Evolutionary conservation across 1,140 invertebrate species (phyloP), one percentile per base, ranked within the genome.

Genomic region (Teleogryllus occipitalis): DNA sequence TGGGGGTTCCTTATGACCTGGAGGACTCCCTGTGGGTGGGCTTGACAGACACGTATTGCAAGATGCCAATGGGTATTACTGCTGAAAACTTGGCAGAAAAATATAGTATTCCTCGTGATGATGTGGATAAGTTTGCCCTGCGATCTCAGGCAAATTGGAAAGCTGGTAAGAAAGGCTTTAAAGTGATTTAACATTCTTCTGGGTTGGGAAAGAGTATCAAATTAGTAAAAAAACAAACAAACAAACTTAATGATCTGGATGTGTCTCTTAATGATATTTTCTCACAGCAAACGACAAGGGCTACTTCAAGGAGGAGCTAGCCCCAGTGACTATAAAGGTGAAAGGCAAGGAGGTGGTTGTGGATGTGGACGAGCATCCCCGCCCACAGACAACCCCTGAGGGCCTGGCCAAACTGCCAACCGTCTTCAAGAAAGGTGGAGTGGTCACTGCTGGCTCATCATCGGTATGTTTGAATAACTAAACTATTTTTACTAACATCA

Each of bases 61-160:
- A 96, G 83, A 89, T 96, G 22, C 95, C 97, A 0, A 99, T 99
- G 98, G 98, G 95, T 8, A 86, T 98, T 81, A 99, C 98, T 4
- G 98, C 98, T 12, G 98, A 99, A 88, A 99, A 99, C 86, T 88
- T 99, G 49, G 98, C 96, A 6, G 94, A 91, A 27, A 93, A 99
- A 84, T 98, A 95, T 85, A 92, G 93, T 49, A 89, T 99, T 48
- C 93, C 92, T 0, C 88, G 95, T 78, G 91, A 96, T 82, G 95
- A 98, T 82, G 94, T 94, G 80, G 97, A 99, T 84, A 88, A 93
- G 81, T 99, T 94, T 89, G 92, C 98, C 8, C 85, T 98, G 0
- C 89, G 89, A 82, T 98, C 97, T 14, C 95, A 97, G 84, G 89
- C 91, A 82, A 87, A 90, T 81, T 98, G 94, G 94, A 94, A 95